A percentile compares a stretch with the other conserved stretches of the same genome.
Conservation (phyloP, 2,888 invertebrate genomes). For the Andricus curvator region DNA sequence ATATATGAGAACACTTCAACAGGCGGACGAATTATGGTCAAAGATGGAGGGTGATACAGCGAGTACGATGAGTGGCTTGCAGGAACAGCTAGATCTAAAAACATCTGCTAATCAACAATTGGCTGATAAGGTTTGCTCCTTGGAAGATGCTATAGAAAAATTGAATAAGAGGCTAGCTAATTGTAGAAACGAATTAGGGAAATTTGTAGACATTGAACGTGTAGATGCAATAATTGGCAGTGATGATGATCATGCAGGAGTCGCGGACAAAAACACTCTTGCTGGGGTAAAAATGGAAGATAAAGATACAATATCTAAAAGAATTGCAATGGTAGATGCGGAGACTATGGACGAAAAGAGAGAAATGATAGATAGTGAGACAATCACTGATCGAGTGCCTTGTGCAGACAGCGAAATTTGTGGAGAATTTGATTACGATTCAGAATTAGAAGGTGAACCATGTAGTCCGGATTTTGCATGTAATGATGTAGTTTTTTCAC, state of each 20-base stretch:
- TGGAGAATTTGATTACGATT: constrained; percentile 25
- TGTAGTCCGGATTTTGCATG: constrained; percentile 56
- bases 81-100: constrained; percentile 80
- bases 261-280: not conserved
- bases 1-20: constrained; percentile 85
- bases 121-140: constrained; percentile 77
- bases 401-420: not conserved
- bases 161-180: constrained; percentile 80
- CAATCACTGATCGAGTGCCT: constrained; percentile 34
- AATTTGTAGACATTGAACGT: constrained; percentile 80
- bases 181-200: constrained; percentile 78
- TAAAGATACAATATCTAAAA: constrained; percentile 14
- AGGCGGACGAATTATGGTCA: constrained; percentile 83
- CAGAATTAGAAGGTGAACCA: constrained; percentile 43
- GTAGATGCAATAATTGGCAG: constrained; percentile 67
- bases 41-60: constrained; percentile 64
- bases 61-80: constrained; percentile 77
- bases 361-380: not conserved
- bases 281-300: constrained; percentile 45
- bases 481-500: constrained; percentile 53
- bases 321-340: not conserved
- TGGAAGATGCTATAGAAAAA: constrained; percentile 80
- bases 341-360: constrained; percentile 34
- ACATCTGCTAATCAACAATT: constrained; percentile 81
- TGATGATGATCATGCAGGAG: constrained; percentile 57